Conservation (phyloP, 2,888 invertebrate species). For the Deilephila elpenor region DNA sequence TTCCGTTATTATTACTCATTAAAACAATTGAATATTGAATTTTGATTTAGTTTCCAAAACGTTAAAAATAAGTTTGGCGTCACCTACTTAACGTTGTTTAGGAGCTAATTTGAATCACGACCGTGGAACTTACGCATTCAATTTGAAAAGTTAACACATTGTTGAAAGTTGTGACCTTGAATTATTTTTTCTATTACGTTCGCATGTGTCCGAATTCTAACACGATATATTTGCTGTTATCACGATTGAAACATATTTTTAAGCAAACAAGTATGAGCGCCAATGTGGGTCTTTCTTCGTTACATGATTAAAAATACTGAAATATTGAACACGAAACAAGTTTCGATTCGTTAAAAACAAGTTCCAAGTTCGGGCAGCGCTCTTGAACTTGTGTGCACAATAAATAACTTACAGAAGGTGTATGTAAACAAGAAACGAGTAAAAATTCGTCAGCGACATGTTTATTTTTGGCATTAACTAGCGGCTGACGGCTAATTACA, state of each 20-base stretch:
- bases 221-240: not conserved
- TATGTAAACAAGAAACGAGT: constrained; percentile 29
- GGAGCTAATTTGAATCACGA: not conserved
- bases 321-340: not conserved
- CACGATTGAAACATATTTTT: not conserved
- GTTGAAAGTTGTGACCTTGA: constrained; percentile 4
- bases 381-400: constrained; percentile 33
- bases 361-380: constrained; percentile 16
- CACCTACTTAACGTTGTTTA: not conserved
- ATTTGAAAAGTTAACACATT: not conserved
- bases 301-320: not conserved
- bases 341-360: constrained; percentile 22
- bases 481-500: constrained; percentile 45
- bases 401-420: constrained; percentile 29
- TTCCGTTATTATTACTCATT: not conserved
- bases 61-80: not conserved
- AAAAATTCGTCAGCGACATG: constrained; percentile 34
- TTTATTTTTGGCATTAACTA: constrained; percentile 40
- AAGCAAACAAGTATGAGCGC: not conserved
- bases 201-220: not conserved
- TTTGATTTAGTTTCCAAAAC: not conserved
- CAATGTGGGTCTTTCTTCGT: not conserved
- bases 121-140: constrained; percentile 1
- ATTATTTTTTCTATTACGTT: not conserved
- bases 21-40: not conserved